Evolutionary conservation across 1,140 invertebrate genomes (phyloP).

Genomic region (Formica exsecta): DNA sequence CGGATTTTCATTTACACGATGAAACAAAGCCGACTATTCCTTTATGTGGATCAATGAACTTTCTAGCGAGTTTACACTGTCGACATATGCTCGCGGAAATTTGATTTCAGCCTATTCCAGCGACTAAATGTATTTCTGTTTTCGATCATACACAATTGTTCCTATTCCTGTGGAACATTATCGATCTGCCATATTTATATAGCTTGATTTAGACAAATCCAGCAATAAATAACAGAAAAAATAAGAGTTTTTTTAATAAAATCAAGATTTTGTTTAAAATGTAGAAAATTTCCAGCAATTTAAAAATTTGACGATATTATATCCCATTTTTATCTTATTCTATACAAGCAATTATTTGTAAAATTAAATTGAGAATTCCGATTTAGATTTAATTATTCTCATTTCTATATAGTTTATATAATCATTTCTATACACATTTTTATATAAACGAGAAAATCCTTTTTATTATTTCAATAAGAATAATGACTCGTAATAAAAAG

Average conservation of each 20-base stretch:
- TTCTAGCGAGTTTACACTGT: background rate
- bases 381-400: background rate
- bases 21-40: slow-evolving; percentile 16
- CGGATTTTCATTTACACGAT: slow-evolving; percentile 1
- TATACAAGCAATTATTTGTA: background rate
- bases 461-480: background rate
- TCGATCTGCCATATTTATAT: background rate
- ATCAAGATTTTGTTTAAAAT: background rate
- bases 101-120: slow-evolving; percentile 9
- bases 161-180: background rate
- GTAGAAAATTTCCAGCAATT: background rate
- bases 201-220: background rate
- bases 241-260: background rate
- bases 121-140: background rate
- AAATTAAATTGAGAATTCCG: background rate
- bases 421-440: background rate
- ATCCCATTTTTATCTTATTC: background rate
- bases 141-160: background rate
- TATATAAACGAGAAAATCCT: background rate
- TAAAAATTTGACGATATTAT: background rate
- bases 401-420: background rate
- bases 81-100: slow-evolving; percentile 16
- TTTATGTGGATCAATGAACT: slow-evolving; percentile 45
- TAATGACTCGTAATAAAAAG: background rate
- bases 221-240: background rate